Percentiles rank a stretch among this genome's conserved stretches.
Conservation (phyloP, 1,140 invertebrate species). For the Cecropterus lyciades region DNA sequence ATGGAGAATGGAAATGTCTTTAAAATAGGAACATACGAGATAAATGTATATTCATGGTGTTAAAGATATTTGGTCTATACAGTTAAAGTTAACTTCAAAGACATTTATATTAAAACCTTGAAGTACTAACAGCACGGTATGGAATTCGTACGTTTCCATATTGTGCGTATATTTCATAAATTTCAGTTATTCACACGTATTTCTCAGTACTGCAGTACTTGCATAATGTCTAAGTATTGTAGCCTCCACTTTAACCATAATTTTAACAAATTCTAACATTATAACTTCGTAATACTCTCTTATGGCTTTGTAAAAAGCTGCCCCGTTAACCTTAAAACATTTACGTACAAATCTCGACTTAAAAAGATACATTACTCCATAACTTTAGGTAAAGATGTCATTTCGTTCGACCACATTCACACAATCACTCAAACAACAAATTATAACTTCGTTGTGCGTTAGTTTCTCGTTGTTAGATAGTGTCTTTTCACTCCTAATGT, state of each 20-base stretch:
- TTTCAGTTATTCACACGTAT: slow-evolving; percentile 19
- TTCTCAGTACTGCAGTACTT: slow-evolving; percentile 4
- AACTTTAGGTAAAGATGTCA: slow-evolving; percentile 70
- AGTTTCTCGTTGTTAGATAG: not conserved
- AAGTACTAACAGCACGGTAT: slow-evolving; percentile 50
- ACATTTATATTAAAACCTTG: slow-evolving; percentile 34
- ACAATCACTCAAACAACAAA: slow-evolving; percentile 32
- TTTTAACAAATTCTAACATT: slow-evolving; percentile 59
- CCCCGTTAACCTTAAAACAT: slow-evolving; percentile 66
- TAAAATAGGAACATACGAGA: slow-evolving; percentile 75
- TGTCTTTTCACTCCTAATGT: slow-evolving; percentile 57
- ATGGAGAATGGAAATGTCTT: slow-evolving; percentile 68
- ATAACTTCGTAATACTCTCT: slow-evolving; percentile 65
- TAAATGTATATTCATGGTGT: slow-evolving; percentile 52
- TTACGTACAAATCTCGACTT: slow-evolving; percentile 53
- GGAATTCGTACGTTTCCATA: slow-evolving; percentile 65
- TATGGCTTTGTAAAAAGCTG: slow-evolving; percentile 56
- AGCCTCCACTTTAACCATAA: slow-evolving; percentile 68
- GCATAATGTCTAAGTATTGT: slow-evolving; percentile 54
- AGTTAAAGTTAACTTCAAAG: slow-evolving; percentile 43
- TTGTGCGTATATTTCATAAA: slow-evolving; percentile 4
- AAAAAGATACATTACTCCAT: slow-evolving; percentile 47
- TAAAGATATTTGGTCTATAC: slow-evolving; percentile 67
- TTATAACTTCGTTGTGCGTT: slow-evolving; percentile 30
- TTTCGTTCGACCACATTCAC: slow-evolving; percentile 28